Evolutionary conservation across 2,113 vertebrate species (phyloP), one percentile per base, ranked within the genome.

Genomic region (Etheostoma cragini): DNA sequence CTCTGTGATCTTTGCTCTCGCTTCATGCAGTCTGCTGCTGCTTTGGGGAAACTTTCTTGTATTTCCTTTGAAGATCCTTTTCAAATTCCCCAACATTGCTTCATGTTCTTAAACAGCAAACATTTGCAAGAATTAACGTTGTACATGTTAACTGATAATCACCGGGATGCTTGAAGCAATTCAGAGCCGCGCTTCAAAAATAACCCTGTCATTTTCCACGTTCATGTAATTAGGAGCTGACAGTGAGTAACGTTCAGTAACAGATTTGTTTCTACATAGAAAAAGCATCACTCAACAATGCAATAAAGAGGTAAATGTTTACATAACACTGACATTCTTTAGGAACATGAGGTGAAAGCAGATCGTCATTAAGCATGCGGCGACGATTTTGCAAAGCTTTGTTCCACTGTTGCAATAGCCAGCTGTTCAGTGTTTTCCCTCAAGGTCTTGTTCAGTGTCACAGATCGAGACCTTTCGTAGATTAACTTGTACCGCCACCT

Each of bases 241-340:
- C 42, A 0, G 24, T 11, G 60, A 56, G 72, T 30, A 19, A 5
- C 2, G 17, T 56, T 80, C 61, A 21, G 21, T 35, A 63, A 68
- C 46, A 35, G 82, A 75, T 79, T 61, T 0, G 42, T 58, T 73
- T 60, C 57, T 22, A 57, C 57, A 4, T n/a, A 24, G 22, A 73
- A 66, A 61, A 6, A 19, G 16, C 38, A 3, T 72, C 75, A 22
- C 78, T 81, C 56, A 71, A 52, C 62, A 72, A 87, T 76, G 85
- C 85, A 91, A 89, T 90, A 84, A 85, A 77, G 76, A 82, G 70
- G 61, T 69, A 49, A 78, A 88, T 92, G 90, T 91, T 92, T 90
- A 91, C 85, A 90, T 24, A 70, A 57, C 30, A 7, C 62, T 10
- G 30, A 38, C 7, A n/a, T 74, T 84, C 74, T 62, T 54, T 16